phyloP scores from a whole-genome alignment of 2,888 invertebrate genomes.

The Seira ritae region DNA sequence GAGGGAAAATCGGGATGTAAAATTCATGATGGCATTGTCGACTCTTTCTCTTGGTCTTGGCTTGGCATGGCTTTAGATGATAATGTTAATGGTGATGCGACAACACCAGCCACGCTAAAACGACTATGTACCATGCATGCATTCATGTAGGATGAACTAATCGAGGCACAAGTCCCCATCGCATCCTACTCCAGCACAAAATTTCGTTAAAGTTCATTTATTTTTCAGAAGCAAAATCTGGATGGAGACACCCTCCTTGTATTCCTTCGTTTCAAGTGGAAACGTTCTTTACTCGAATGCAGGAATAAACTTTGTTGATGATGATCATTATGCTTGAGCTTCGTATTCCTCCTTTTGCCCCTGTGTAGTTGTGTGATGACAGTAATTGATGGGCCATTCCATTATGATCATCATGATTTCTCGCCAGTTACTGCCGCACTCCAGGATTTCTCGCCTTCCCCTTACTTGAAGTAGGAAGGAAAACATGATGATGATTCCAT shows the following conservation, averaged over 20 bases:
- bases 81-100: constrained; percentile 59
- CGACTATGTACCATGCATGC: constrained; percentile 8
- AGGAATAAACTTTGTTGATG: constrained; percentile 17
- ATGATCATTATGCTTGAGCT: neutral
- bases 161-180: too few species aligned
- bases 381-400: constrained; percentile 70
- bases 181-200: too few species aligned
- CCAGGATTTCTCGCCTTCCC: constrained; percentile 55
- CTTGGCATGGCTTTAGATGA: too few species aligned
- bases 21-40: constrained; percentile 73
- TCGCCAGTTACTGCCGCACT: constrained; percentile 58
- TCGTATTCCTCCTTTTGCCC: constrained; percentile 26
- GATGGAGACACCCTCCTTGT: neutral
- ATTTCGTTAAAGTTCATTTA: neutral
- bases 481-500: constrained; percentile 26
- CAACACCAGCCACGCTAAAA: neutral
- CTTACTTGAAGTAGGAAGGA: neutral
- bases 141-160: too few species aligned
- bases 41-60: too few species aligned
- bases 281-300: neutral
- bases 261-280: constrained; percentile 45
- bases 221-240: neutral
- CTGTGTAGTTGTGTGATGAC: constrained; percentile 60
- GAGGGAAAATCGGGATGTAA: constrained; percentile 58
- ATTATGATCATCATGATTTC: constrained; percentile 61